These are phyloP conservation scores for Grus americana DNA, from an alignment of 2,113 vertebrate genomes.

Conservation along the genomic window DNA sequence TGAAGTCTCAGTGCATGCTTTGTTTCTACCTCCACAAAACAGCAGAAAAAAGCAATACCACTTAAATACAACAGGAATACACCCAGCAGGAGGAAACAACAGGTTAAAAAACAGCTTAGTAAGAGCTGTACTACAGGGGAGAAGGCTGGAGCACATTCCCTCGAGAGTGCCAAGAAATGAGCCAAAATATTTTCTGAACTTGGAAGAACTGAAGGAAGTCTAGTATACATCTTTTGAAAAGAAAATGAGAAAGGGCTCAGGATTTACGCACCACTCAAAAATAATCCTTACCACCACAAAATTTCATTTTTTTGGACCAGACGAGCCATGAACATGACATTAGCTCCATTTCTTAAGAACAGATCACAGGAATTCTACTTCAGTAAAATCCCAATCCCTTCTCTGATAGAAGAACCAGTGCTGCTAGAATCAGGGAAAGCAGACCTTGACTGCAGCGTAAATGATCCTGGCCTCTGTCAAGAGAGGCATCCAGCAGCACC, in stretches of 20 bases:
- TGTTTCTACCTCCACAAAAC: not conserved
- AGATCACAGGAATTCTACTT: not conserved
- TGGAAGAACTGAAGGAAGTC: not conserved
- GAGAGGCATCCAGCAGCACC: not conserved
- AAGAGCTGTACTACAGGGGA: not conserved
- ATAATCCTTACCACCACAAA: not conserved
- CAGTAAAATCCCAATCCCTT: not conserved
- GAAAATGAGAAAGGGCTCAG: not conserved
- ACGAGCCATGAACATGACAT: rapidly evolving
- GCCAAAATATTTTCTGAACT: not conserved
- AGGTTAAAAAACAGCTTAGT: not conserved
- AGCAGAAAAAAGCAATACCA: not conserved
- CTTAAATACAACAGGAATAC: not conserved
- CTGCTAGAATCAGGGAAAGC: not conserved
- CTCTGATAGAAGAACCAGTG: not conserved
- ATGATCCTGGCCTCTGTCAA: not conserved
- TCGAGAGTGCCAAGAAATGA: not conserved
- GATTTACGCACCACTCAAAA: not conserved
- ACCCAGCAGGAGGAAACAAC: not conserved
- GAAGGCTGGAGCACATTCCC: not conserved
- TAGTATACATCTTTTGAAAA: not conserved
- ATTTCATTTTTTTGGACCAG: not conserved
- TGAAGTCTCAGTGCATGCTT: not conserved
- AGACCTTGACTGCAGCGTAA: not conserved
- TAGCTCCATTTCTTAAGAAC: not conserved